A percentile compares a stretch with the other conserved stretches of the same genome.
phyloP scores from a whole-genome alignment of 2,797 vertebrate species.

The Heterohyrax brucei region DNA sequence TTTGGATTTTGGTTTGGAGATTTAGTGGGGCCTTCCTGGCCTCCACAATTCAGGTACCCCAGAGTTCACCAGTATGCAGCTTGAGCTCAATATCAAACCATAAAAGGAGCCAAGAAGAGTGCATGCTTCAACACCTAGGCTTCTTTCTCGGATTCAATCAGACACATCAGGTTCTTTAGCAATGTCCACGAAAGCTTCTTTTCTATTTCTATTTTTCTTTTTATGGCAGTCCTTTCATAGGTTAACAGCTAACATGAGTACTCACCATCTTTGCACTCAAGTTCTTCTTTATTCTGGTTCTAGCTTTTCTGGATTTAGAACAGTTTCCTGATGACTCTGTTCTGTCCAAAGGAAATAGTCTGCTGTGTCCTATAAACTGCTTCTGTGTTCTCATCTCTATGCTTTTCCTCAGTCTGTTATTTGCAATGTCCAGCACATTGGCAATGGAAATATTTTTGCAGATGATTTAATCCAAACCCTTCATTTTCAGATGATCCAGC shows the following conservation, averaged over 20 bases:
- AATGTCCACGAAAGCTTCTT: not conserved
- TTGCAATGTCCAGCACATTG: not conserved
- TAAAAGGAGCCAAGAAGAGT: conserved; percentile 40
- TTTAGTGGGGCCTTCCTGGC: conserved; percentile 42
- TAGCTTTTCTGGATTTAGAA: conserved; percentile 53
- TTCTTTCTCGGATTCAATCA: not conserved
- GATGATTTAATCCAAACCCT: conserved; percentile 19
- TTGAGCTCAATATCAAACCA: conserved; percentile 43
- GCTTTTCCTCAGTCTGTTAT: not conserved
- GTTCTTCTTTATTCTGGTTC: conserved; percentile 19
- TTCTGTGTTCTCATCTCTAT: not conserved
- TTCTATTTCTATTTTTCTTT: conserved; percentile 28
- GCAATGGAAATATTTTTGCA: not conserved
- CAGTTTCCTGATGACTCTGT: conserved; percentile 42
- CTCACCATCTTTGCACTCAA: not conserved
- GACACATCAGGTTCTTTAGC: not conserved
- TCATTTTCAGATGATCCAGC: not conserved
- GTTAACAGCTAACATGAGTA: conserved; percentile 11
- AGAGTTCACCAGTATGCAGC: conserved; percentile 1
- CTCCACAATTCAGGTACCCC: not conserved
- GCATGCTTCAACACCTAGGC: not conserved
- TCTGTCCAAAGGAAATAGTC: not conserved
- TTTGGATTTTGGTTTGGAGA: not conserved
- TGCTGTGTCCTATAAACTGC: not conserved
- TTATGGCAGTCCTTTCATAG: not conserved